Evolutionary conservation across 92 coral and sea anemone genomes (phyloP).

Genomic region (Galaxea fascicularis): DNA sequence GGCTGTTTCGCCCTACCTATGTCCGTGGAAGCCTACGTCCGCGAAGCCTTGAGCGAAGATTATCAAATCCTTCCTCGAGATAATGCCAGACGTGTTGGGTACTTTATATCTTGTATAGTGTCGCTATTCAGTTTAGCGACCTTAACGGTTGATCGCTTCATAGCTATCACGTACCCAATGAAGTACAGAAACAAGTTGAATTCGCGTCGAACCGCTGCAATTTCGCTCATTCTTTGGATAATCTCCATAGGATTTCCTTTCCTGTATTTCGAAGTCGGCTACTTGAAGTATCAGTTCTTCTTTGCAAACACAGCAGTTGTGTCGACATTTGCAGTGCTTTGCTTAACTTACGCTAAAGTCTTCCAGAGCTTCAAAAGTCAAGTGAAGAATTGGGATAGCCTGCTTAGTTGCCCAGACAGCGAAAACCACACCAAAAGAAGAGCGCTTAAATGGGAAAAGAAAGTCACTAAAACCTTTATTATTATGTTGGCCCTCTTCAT

Average conservation of each 20-base stretch:
- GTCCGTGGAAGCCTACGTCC: conserved; percentile 60
- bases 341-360: not conserved
- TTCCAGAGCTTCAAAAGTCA: not conserved
- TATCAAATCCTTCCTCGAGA: not conserved
- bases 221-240: conserved; percentile 61
- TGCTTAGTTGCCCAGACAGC: not conserved
- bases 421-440: conserved; percentile 30
- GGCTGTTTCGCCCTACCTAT: conserved; percentile 78
- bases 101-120: not conserved
- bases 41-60: conserved; percentile 65
- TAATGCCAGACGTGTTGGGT: not conserved
- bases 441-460: conserved; percentile 38
- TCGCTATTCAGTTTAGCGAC: not conserved
- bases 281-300: conserved; percentile 64
- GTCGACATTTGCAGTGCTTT: conserved; percentile 52
- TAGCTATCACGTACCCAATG: conserved; percentile 37
- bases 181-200: conserved; percentile 51
- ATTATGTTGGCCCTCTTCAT: conserved; percentile 36
- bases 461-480: conserved; percentile 38
- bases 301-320: conserved; percentile 70
- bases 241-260: conserved; percentile 57
- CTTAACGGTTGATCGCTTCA: not conserved
- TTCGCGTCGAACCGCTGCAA: conserved; percentile 40
- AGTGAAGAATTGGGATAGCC: not conserved
- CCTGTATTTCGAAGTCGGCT: conserved; percentile 65